Base-by-base conservation (phyloP, 2,113 vertebrate species). In the Dendropsophus ebraccatus region DNA sequence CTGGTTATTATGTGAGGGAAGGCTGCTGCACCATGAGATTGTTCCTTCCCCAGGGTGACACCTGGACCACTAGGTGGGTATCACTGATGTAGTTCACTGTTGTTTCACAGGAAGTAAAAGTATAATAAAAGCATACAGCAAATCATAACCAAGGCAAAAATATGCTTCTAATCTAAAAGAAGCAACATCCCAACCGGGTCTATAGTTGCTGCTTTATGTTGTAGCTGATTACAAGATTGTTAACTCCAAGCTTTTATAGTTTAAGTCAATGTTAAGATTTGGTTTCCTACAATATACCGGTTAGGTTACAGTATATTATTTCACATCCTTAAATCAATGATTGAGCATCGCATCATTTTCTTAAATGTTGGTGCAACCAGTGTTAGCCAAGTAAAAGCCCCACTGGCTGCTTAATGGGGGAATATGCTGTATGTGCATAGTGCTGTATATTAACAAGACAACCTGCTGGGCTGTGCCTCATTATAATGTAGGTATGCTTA, bases 381-480 rank as follows among this genome's bases (percentile, higher is more conserved):
- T 50, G 13, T 83, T 52, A 72, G 11, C 49, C 49, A 54, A 41
- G 49, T 41, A n/a, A 72, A 83, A 37, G 81, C 67, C 50, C 81
- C 67, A 54, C 67, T 83, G 81, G 30, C 47, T 83, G 67, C 81
- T 58, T 83, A 83, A 83, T 83, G 81, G 81, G 50, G 69, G 35
- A 25, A 83, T 28, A 37, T 73, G 21, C 50, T 73, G 50, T n/a
- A 35, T 73, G 35, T 73, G 35, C 41, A 37, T 45, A n/a, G 50
- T 14, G 41, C 30, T 54, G 50, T 37, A 83, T 73, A 37, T 35
- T 83, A 73, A 56, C 56, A 74, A 21, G 49, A 19, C 65, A 50
- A 23, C 67, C 52, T 83, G 50, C 49, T 83, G 67, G 56, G 47
- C 67, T 25, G 16, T 9, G 37, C 14, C 67, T 73, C 69, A 73